Conservation (phyloP, 2,797 vertebrate genomes). For the Etheostoma nigrum region DNA sequence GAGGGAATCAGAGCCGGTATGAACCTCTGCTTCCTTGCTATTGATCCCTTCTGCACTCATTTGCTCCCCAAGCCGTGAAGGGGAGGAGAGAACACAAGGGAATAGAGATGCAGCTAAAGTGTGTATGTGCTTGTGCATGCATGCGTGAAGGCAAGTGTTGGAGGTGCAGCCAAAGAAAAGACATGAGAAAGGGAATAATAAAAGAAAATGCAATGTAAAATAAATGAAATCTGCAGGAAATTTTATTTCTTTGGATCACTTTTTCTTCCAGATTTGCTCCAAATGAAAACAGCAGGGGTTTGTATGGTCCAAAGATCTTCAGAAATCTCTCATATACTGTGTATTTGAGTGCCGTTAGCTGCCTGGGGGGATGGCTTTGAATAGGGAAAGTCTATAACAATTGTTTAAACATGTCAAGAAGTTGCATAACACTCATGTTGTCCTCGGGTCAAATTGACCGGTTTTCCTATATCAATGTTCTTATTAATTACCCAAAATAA, state of each 20-base stretch:
- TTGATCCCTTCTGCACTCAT: conserved; percentile 62
- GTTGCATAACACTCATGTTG: not conserved
- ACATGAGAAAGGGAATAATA: conserved; percentile 27
- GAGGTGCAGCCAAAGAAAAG: conserved; percentile 15
- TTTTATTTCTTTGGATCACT: conserved; percentile 46
- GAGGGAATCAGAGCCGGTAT: conserved; percentile 63
- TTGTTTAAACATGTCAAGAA: conserved; percentile 30
- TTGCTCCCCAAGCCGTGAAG: conserved; percentile 54
- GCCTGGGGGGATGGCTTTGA: conserved; percentile 7
- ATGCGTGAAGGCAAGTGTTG: not conserved
- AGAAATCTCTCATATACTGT: conserved; percentile 32
- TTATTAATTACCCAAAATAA: too few species aligned
- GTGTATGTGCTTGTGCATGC: not conserved
- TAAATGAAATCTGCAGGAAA: conserved; percentile 48
- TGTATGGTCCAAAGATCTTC: conserved; percentile 55
- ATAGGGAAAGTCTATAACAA: conserved; percentile 12
- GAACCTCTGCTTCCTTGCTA: conserved; percentile 63
- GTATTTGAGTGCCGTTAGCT: conserved; percentile 55
- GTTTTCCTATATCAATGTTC: too few species aligned
- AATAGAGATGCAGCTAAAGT: conserved; percentile 16
- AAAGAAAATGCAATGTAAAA: conserved; percentile 32
- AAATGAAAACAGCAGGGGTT: conserved; percentile 75
- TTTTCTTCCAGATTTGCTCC: conserved; percentile 55
- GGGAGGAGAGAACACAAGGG: conserved; percentile 35
- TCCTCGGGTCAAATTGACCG: too few species aligned